phyloP scores from a whole-genome alignment of 2,113 vertebrate species.

The Hippocampus mohnikei region DNA sequence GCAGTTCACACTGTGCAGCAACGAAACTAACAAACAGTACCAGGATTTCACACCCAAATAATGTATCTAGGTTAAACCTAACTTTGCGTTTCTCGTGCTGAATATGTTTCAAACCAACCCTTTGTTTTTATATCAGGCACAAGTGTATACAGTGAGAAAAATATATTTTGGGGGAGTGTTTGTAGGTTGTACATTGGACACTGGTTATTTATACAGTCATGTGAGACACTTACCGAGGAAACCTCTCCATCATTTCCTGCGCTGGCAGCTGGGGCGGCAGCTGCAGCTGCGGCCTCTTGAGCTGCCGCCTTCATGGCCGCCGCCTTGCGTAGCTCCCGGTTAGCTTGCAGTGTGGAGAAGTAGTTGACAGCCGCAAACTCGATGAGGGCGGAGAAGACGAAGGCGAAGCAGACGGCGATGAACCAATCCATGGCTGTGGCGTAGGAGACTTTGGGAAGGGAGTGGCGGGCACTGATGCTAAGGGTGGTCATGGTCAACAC shows the following conservation, averaged over 20 bases:
- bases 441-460: conserved; percentile 92
- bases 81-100: background rate
- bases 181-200: background rate
- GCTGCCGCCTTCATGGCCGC: conserved; percentile 73
- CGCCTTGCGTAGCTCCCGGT: conserved; percentile 78
- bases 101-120: background rate
- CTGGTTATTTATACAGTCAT: background rate
- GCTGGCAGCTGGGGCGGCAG: conserved; percentile 30
- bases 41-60: too few relatives aligned
- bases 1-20: too few relatives aligned
- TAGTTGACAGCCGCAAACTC: conserved; percentile 98
- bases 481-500: conserved; percentile 94
- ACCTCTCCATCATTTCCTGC: conserved; percentile 73
- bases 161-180: background rate
- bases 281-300: conserved; percentile 67
- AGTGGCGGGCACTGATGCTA: conserved; percentile 93
- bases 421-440: conserved; percentile 98
- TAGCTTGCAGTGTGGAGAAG: conserved; percentile 91
- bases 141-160: background rate
- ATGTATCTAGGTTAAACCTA: background rate
- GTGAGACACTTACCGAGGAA: conserved; percentile 77
- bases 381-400: conserved; percentile 95
- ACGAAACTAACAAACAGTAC: too few relatives aligned
- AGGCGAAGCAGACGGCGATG: conserved; percentile 95
- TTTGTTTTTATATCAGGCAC: background rate